Percentiles rank a stretch among this genome's conserved stretches.
phyloP scores from a whole-genome alignment of 23 tunicate species.

The Styela clava region DNA sequence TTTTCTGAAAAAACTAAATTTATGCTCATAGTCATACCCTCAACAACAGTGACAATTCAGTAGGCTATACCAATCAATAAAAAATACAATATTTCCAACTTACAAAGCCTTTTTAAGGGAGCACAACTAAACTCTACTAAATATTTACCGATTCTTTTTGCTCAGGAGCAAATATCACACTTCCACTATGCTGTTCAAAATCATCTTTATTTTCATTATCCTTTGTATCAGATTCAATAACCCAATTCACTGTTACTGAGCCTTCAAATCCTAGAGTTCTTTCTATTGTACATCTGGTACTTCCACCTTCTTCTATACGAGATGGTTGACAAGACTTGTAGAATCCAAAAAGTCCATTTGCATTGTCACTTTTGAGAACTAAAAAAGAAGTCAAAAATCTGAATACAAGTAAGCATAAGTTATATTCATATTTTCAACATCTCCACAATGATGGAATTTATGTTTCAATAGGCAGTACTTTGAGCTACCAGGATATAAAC shows the following conservation, averaged over 20 bases:
- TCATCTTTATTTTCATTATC: slow-evolving; percentile 8
- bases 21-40: too few species aligned
- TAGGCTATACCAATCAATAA: too few species aligned
- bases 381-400: too few species aligned
- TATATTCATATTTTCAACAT: too few species aligned
- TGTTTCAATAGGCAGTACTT: too few species aligned
- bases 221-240: slow-evolving; percentile 12
- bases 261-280: slow-evolving; percentile 60
- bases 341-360: slow-evolving; percentile 77
- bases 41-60: too few species aligned
- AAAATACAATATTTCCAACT: too few species aligned
- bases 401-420: too few species aligned
- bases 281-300: slow-evolving; percentile 36
- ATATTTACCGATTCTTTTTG: slow-evolving; percentile 41
- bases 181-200: slow-evolving; percentile 29
- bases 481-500: too few species aligned
- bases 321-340: slow-evolving; percentile 60
- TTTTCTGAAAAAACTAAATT: too few species aligned
- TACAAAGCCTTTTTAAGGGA: too few species aligned
- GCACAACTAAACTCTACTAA: too few species aligned
- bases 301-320: slow-evolving; percentile 45
- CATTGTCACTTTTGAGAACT: slow-evolving; percentile 72
- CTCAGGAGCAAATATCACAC: slow-evolving; percentile 34
- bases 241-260: slow-evolving; percentile 63
- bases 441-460: not conserved